phyloP scores from a whole-genome alignment of 2,797 vertebrate species.

The Phyllotis vaccarum region DNA sequence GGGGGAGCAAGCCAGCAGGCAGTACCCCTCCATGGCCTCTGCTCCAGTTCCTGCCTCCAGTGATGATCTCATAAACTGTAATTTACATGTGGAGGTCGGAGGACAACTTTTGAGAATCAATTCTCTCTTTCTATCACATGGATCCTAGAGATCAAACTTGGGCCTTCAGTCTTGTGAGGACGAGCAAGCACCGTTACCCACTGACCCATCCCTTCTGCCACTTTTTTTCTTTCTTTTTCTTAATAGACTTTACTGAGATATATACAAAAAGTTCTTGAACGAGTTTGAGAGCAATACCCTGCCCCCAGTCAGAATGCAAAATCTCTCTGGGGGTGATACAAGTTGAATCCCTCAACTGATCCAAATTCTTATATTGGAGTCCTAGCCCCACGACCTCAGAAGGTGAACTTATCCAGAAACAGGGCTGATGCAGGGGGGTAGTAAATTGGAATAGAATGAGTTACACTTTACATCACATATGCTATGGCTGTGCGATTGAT shows the following conservation, averaged over 20 bases:
- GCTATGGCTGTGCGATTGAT: too few species aligned
- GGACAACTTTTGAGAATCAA: not conserved
- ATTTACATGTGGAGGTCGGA: not conserved
- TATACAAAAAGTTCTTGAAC: not conserved
- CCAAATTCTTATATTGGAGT: not conserved
- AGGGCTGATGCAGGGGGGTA: not conserved
- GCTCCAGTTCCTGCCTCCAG: not conserved
- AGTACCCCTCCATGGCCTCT: not conserved
- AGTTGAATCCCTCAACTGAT: not conserved
- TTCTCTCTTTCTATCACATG: not conserved
- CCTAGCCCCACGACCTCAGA: not conserved
- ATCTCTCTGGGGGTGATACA: rapidly evolving
- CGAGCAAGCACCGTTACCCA: not conserved
- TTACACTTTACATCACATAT: not conserved
- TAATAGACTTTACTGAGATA: not conserved
- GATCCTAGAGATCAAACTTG: not conserved
- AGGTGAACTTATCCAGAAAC: not conserved
- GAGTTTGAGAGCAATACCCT: not conserved
- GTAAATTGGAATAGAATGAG: not conserved
- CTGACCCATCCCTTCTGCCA: not conserved
- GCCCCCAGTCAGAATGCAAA: not conserved
- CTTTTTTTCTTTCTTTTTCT: not conserved
- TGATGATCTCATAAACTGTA: not conserved
- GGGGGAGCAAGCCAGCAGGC: not conserved
- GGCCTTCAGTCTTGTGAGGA: not conserved